These are phyloP conservation scores for Leucophora obtusa DNA, from an alignment of 2,888 invertebrate species.

Conservation along the genomic window DNA sequence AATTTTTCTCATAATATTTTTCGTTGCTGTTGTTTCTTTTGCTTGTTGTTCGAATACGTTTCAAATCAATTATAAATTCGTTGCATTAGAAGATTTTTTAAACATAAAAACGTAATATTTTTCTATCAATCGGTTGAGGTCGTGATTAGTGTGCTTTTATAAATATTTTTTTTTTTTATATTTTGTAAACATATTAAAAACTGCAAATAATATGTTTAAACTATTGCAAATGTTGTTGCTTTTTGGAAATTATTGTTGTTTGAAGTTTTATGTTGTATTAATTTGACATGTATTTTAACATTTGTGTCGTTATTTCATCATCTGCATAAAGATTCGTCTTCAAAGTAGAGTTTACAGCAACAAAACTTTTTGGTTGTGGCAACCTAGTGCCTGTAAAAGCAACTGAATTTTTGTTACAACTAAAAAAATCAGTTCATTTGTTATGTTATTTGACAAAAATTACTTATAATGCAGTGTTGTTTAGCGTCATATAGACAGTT, in stretches of 20 bases:
- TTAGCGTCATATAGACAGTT: no score
- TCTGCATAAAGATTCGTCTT: no score
- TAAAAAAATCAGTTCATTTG: no score
- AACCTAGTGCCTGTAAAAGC: no score
- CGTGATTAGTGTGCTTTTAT: conserved; percentile 32
- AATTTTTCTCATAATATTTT: conserved; percentile 11
- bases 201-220: not conserved
- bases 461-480: no score
- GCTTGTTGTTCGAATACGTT: conserved; percentile 25
- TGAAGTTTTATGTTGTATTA: not conserved
- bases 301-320: not conserved
- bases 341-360: no score
- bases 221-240: conserved; percentile 1
- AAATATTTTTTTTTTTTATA: conserved; percentile 8
- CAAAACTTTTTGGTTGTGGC: no score
- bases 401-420: no score
- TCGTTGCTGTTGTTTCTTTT: conserved; percentile 15
- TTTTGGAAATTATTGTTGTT: conserved; percentile 6
- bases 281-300: not conserved
- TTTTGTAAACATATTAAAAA: conserved; percentile 14
- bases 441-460: no score
- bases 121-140: conserved; percentile 18
- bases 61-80: conserved; percentile 43
- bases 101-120: conserved; percentile 25
- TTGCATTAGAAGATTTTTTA: conserved; percentile 10